These are phyloP conservation scores for Xiphophorus couchianus DNA, from an alignment of 2,113 vertebrate species.

Conservation along the genomic window DNA sequence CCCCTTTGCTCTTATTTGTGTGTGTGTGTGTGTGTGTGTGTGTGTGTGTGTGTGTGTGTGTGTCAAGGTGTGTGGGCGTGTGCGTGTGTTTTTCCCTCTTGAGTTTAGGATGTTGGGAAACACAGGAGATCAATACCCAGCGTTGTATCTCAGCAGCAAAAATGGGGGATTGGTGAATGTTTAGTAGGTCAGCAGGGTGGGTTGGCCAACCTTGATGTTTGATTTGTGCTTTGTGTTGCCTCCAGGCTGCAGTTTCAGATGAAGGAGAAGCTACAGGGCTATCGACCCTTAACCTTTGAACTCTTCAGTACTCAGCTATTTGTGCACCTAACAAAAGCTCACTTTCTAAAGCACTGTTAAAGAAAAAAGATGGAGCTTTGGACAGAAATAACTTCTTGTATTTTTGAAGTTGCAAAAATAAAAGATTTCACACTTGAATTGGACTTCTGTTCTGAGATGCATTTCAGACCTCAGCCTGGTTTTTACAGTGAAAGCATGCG, in stretches of 20 bases:
- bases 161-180: slow-evolving; percentile 20
- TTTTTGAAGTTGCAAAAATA: too few relatives aligned
- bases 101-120: slow-evolving; percentile 16
- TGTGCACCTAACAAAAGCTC: slow-evolving; percentile 29
- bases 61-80: too few relatives aligned
- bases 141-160: not conserved
- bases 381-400: too few relatives aligned
- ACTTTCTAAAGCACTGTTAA: slow-evolving; percentile 10
- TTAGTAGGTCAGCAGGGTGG: slow-evolving; percentile 19
- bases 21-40: too few relatives aligned
- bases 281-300: slow-evolving; percentile 43
- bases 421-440: too few relatives aligned
- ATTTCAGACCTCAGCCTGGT: too few relatives aligned
- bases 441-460: not conserved
- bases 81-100: slow-evolving; percentile 4
- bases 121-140: slow-evolving; percentile 7
- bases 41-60: not conserved
- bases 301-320: slow-evolving; percentile 42
- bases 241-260: slow-evolving; percentile 56
- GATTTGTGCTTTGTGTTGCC: slow-evolving; percentile 25
- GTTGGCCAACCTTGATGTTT: slow-evolving; percentile 25
- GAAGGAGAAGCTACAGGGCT: slow-evolving; percentile 49
- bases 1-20: not conserved
- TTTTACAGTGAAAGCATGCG: too few relatives aligned
- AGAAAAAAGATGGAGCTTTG: not conserved